A percentile compares a stretch with the other conserved stretches of the same genome.
Evolutionary conservation across 2,797 vertebrate genomes (phyloP).

Genomic region (Periophthalmus magnuspinnatus): DNA sequence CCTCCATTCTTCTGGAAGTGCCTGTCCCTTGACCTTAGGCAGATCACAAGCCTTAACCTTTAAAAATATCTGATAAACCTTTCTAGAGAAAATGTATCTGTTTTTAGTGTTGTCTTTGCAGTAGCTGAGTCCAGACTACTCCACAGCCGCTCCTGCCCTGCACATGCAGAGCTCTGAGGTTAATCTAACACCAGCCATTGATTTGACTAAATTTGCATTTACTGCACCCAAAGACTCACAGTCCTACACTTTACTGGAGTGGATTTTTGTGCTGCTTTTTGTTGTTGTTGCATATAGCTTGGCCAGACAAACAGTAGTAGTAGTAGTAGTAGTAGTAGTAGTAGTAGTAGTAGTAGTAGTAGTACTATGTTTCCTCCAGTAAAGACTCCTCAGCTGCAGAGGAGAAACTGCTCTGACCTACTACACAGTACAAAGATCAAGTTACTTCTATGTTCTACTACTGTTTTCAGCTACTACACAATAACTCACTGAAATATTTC

Average conservation of each 20-base stretch:
- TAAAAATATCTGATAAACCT: too few relatives aligned
- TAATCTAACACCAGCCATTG: neutral
- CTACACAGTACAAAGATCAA: neutral
- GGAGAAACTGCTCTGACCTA: too few relatives aligned
- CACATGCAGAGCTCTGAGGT: neutral
- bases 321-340: neutral
- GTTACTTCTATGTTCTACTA: neutral
- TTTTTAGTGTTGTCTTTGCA: too few relatives aligned
- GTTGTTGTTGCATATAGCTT: neutral
- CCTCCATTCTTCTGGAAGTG: neutral
- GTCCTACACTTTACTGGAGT: neutral
- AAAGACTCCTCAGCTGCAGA: neutral
- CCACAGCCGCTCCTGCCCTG: neutral
- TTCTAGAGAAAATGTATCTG: too few relatives aligned
- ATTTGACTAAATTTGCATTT: neutral
- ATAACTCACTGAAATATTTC: neutral
- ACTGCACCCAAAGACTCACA: neutral
- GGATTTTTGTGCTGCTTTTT: neutral
- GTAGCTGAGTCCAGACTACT: too few relatives aligned
- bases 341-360: neutral
- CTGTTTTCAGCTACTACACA: neutral
- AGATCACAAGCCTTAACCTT: neutral
- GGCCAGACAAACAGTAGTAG: conserved; percentile 11
- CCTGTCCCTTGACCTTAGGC: neutral
- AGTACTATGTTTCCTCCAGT: neutral